These are phyloP conservation scores for Platycnemis pennipes DNA, from an alignment of 2,888 invertebrate genomes.

Conservation along the genomic window DNA sequence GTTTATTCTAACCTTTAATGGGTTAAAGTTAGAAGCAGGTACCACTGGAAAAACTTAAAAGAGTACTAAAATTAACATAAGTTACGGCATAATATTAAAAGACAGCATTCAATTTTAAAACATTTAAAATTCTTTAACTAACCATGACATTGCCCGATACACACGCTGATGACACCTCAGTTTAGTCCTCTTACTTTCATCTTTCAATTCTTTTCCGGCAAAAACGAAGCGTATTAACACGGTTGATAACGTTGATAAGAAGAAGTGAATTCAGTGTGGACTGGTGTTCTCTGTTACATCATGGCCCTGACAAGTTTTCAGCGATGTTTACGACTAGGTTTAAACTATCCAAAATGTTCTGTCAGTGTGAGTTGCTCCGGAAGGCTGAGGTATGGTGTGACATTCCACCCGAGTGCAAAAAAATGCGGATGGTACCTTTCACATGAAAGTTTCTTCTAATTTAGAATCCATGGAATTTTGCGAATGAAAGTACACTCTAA, in stretches of 20 bases:
- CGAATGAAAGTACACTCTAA: neutral
- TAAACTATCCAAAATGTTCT: constrained; percentile 44
- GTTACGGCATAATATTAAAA: neutral
- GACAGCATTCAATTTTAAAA: neutral
- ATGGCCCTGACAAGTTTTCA: constrained; percentile 54
- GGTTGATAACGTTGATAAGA: constrained; percentile 29
- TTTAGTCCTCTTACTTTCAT: constrained; percentile 53
- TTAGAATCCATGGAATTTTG: neutral
- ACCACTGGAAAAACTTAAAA: neutral
- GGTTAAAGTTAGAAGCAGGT: neutral
- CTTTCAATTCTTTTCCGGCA: constrained; percentile 50
- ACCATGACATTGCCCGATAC: constrained; percentile 60
- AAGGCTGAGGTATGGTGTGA: constrained; percentile 31
- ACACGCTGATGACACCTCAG: constrained; percentile 63
- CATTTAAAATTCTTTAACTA: constrained; percentile 46
- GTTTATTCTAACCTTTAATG: neutral
- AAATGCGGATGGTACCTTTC: neutral
- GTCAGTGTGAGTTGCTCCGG: neutral
- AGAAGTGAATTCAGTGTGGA: neutral
- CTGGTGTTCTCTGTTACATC: constrained; percentile 10
- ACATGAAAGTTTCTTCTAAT: neutral
- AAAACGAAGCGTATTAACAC: constrained; percentile 43
- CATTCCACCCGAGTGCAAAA: neutral
- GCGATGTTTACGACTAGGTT: constrained; percentile 41
- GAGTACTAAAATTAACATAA: neutral